Evolutionary conservation across 2,113 vertebrate genomes (phyloP), one percentile per base, ranked within the genome.

Genomic region (Hylia prasina): DNA sequence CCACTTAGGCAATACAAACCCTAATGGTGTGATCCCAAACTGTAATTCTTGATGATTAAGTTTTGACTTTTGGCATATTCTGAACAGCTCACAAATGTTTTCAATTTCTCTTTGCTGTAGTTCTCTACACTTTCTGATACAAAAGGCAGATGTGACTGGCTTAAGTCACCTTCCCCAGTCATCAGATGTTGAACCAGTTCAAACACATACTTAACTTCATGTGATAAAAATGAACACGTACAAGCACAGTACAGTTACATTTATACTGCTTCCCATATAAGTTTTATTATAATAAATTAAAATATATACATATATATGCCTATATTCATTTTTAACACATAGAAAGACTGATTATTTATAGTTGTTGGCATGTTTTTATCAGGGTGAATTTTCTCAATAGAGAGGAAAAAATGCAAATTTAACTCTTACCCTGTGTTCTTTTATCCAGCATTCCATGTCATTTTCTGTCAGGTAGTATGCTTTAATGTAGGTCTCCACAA

Each of bases 361-460:
- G 19, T 4, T 92, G 51, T 56, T 35, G 48, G 70, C 15, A 57
- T 15, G 7, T 48, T 50, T 79, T 44, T 75, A n/a, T 42, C 6
- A 31, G 5, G 4, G 56, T 72, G 42, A 71, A 28, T 27, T 22
- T 61, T 77, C n/a, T 60, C 24, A 10, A 72, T 0, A 65, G 12
- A 65, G 10, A 66, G 58, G 11, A 56, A 86, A 71, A 11, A 92
- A 87, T 25, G 23, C 15, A 90, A 91, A 76, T 44, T 77, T 76
- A 42, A 54, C 9, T 57, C 98, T 98, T 95, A 99, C 99, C 98
- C 99, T 98, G 91, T 99, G 99, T 71, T 99, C 99, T 97, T 99
- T 99, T 97, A 99, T 99, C 97, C 99, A 99, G 96, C 98, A 97
- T 93, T 99, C 99, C 99, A 99, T 99, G 96, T 99, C 99, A 56